Conservation (phyloP, 2,888 invertebrate species). For the Ophion obscuratus region DNA sequence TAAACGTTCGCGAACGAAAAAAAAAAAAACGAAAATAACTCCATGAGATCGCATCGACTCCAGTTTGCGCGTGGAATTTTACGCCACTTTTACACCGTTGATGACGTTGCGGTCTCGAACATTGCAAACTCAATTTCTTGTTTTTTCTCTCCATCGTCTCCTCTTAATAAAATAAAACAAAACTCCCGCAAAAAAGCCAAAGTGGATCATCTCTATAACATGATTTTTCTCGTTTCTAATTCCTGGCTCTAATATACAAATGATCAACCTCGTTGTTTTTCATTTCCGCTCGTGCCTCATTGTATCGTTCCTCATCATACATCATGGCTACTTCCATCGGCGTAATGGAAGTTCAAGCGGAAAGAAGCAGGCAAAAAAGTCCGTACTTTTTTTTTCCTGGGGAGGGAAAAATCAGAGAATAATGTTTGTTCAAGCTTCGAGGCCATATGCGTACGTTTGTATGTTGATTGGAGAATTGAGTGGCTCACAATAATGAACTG, state of each 20-base stretch:
- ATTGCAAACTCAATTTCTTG: neutral
- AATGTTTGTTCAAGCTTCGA: neutral
- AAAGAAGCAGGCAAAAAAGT: neutral
- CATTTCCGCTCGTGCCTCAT: neutral
- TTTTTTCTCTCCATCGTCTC: neutral
- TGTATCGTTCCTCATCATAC: too few species aligned
- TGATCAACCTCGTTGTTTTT: neutral
- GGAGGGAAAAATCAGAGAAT: neutral
- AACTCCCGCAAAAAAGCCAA: neutral
- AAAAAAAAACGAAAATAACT: neutral
- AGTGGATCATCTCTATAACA: neutral
- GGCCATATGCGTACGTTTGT: neutral
- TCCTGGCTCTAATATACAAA: neutral
- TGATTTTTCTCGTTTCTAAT: neutral
- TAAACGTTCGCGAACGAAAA: constrained; percentile 1
- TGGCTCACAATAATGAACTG: neutral
- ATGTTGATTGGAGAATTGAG: neutral
- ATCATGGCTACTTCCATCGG: neutral
- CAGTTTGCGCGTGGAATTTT: neutral
- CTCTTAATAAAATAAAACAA: neutral
- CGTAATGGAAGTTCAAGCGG: neutral
- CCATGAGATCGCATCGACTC: neutral
- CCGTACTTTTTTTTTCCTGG: neutral
- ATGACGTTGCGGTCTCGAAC: neutral
- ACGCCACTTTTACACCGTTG: neutral